Conservation (phyloP, 1,140 invertebrate species). For the Drosophila mayri region DNA sequence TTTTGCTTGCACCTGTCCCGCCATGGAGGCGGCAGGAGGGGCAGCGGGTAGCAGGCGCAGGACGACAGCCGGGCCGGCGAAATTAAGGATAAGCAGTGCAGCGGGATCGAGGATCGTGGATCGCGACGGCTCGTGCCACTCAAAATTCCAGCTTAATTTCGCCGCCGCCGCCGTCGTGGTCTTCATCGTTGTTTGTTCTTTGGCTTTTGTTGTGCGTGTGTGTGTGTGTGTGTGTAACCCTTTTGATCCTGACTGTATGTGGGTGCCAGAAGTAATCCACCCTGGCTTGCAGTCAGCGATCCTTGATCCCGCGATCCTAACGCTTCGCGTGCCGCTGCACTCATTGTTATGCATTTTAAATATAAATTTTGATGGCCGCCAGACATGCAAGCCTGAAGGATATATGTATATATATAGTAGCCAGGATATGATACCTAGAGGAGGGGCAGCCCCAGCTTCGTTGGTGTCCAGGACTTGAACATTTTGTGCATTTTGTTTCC, state of each 20-base stretch:
- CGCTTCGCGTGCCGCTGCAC: constrained; percentile 69
- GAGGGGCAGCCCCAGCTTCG: constrained; percentile 4
- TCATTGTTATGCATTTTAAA: constrained; percentile 83
- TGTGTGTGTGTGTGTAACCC: constrained; percentile 18
- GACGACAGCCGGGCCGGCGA: constrained; percentile 54
- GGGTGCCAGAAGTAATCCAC: constrained; percentile 36
- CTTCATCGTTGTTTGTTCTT: constrained; percentile 11
- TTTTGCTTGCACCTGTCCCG: constrained; percentile 76
- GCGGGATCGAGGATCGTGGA: constrained; percentile 9
- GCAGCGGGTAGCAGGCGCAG: constrained; percentile 5
- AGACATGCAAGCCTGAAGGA: constrained; percentile 57
- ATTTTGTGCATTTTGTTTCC: constrained; percentile 46
- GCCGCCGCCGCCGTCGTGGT: constrained; percentile 6
- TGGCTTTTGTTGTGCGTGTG: constrained; percentile 27
- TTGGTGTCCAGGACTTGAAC: constrained; percentile 40
- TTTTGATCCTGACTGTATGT: constrained; percentile 37
- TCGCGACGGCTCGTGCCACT: constrained; percentile 60
- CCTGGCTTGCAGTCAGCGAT: constrained; percentile 29
- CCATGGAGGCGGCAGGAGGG: neutral
- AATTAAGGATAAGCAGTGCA: constrained; percentile 59
- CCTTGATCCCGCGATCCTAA: constrained; percentile 41
- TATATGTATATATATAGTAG: neutral
- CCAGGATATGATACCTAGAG: neutral
- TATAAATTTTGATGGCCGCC: constrained; percentile 72
- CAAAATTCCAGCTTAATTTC: constrained; percentile 76